These are phyloP conservation scores for Rhagoletis pomonella DNA, from an alignment of 1,140 invertebrate genomes.

Conservation along the genomic window DNA sequence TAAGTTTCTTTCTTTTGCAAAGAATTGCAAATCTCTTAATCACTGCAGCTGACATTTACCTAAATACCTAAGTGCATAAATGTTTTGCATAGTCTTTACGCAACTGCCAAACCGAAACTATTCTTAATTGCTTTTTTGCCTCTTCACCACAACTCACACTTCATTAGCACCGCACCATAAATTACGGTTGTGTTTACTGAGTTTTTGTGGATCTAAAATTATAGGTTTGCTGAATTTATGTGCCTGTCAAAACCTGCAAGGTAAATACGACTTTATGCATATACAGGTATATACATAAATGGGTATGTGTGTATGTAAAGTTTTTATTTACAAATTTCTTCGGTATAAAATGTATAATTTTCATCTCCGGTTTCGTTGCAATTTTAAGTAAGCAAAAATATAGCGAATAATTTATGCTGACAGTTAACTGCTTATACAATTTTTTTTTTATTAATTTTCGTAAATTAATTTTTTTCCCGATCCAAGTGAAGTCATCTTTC, in stretches of 20 bases:
- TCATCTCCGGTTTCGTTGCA: neutral
- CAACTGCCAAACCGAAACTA: neutral
- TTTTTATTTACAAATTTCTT: constrained; percentile 11
- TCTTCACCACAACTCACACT: neutral
- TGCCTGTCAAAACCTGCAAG: constrained; percentile 18
- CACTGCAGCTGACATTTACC: constrained; percentile 1
- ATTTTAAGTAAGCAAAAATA: neutral
- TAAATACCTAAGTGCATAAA: too few species aligned
- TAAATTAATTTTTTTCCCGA: neutral
- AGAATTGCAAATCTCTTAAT: constrained; percentile 17
- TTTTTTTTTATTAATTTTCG: constrained; percentile 1
- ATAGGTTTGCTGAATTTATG: neutral
- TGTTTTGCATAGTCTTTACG: neutral
- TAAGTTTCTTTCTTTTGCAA: neutral
- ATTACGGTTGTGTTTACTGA: neutral
- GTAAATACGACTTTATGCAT: neutral
- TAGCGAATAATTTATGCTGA: neutral
- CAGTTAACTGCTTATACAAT: neutral
- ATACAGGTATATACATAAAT: too few species aligned
- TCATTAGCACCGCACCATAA: neutral
- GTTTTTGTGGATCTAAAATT: neutral
- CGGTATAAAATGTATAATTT: neutral
- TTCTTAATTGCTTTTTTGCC: neutral
- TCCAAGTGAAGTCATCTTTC: neutral
- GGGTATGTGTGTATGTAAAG: too few species aligned